Conservation (phyloP, 2,113 vertebrate genomes). For the Festucalex cinctus region DNA sequence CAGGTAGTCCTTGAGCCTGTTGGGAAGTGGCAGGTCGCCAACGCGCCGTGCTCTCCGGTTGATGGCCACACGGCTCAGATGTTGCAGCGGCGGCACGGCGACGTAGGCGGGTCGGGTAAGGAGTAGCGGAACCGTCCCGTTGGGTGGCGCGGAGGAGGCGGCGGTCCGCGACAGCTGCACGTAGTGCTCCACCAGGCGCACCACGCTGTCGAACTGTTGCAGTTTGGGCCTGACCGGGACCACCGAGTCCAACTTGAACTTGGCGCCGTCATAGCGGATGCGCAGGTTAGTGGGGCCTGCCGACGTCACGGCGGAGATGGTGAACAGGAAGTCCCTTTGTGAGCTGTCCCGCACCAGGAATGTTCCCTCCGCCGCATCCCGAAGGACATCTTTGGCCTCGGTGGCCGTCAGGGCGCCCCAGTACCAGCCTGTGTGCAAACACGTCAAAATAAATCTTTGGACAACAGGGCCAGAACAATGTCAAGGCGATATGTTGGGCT, state of each 20-base stretch:
- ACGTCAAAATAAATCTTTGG: too few relatives aligned
- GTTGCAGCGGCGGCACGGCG: conserved; percentile 81
- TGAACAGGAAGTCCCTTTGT: conserved; percentile 90
- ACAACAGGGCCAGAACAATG: too few relatives aligned
- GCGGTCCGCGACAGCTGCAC: conserved; percentile 81
- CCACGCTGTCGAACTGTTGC: conserved; percentile 92
- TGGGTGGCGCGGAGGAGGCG: conserved; percentile 69
- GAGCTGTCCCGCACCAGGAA: conserved; percentile 94
- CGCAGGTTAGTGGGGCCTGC: conserved; percentile 93
- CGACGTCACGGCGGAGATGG: conserved; percentile 93
- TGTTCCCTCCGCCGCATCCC: conserved; percentile 86
- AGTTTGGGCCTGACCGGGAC: conserved; percentile 89
- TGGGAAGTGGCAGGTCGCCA: conserved; percentile 86
- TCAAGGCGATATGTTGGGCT: too few relatives aligned
- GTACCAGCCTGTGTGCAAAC: conserved; percentile 85
- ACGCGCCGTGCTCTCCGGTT: conserved; percentile 81
- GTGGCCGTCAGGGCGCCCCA: conserved; percentile 92
- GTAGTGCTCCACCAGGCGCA: conserved; percentile 93
- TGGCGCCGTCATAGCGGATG: conserved; percentile 90
- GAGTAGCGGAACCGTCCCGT: conserved; percentile 89
- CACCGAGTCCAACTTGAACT: conserved; percentile 95
- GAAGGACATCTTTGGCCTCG: conserved; percentile 91
- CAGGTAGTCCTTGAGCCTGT: conserved; percentile 90
- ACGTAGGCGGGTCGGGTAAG: conserved; percentile 88
- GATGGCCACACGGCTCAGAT: conserved; percentile 87